Base-by-base conservation (phyloP, 2,888 invertebrate genomes). In the Ormyrus labotus region DNA sequence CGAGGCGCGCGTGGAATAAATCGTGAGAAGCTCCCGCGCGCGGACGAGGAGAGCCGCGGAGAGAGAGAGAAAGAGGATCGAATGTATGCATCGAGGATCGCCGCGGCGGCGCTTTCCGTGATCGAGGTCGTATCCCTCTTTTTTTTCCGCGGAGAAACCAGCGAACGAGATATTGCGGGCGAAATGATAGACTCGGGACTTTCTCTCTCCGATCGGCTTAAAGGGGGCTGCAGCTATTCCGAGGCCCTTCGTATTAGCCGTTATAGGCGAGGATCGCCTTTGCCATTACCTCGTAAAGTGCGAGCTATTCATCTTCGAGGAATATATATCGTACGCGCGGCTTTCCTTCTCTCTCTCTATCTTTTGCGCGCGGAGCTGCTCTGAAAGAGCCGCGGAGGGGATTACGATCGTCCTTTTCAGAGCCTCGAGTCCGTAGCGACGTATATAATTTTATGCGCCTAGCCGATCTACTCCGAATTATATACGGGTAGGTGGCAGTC, bases 71-170 rank as follows among this genome's bases (percentile, higher is more conserved):
- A 7, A 47, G 9, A 50, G 19, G 50, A 51, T 47, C 34, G 55
- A 67, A 53, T 51, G 74, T 13, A 13, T 13, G 13, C 19, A 58
- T 74, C 45, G 73, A 48, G 60, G 55, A n/a, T n/a, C 7, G 11
- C 60, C 60, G 34, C 34, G 2, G 34, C 34, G 34, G 2, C 34
- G 34, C 34, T 34, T 34, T 3, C 34, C 34, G 63, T 68, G 19
- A 79, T 80, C 68, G 80, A 55, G 76, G 76, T 76, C 80, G 13
- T 13, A 80, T 67, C 51, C 61, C 53, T 47, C 68, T 72, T 61
- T 84, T 83, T 84, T 84, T 83, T 84, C 81, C 19, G 47, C 8
- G 10, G 34, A 47, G 11, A 63, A 75, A 76, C 64, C 81, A 84
- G 84, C 79, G 78, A 3, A 2, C 34, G 34, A 3, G 34, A 34